Evolutionary conservation across 2,888 invertebrate genomes (phyloP), one percentile per base, ranked within the genome.

Genomic region (Drosophila diplacantha): DNA sequence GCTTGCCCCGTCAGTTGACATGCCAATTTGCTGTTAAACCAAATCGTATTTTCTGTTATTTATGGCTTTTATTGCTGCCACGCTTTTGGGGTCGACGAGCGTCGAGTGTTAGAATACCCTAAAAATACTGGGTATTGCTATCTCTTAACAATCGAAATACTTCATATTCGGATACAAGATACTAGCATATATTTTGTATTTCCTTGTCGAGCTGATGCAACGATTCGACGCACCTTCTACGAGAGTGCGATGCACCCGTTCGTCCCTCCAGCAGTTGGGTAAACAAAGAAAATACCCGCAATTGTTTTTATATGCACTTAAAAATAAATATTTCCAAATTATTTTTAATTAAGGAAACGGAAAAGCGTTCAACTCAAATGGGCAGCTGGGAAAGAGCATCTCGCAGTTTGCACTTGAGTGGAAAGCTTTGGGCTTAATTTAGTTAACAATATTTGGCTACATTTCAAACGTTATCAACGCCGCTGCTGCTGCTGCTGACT

Each of bases 21-120:
- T 62, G 69, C 43, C 75, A 74, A 66, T 68, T 72, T 56, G 51
- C 43, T 55, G 67, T 58, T 64, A 24, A 63, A 63, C 70, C 43
- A 69, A 74, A 44, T 39, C 44, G 62, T 22, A 64, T 65, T 35
- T 67, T 52, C 50, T 37, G 18, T 65, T 47, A 35, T 52, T 63
- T 64, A 34, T 43, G 35, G n/a, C 26, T 26, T 34, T 52, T 52
- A 38, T 39, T 52, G 41, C 60, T 47, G 59, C 69, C 59, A 20
- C 29, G 24, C 31, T 50, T 29, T 14, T 35, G 7, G 31, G 47
- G 22, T 16, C 41, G 18, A 18, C 22, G 5, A 11, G 14, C 20
- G 39, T 16, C n/a, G n/a, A n/a, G 41, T 16, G 46, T 49, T 34
- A 37, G 35, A 49, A 53, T 53, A 63, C 62, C 34, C 66, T 65